Evolutionary conservation across 2,888 invertebrate species (phyloP), one percentile per base, ranked within the genome.

Genomic region (Apoda limacodes): DNA sequence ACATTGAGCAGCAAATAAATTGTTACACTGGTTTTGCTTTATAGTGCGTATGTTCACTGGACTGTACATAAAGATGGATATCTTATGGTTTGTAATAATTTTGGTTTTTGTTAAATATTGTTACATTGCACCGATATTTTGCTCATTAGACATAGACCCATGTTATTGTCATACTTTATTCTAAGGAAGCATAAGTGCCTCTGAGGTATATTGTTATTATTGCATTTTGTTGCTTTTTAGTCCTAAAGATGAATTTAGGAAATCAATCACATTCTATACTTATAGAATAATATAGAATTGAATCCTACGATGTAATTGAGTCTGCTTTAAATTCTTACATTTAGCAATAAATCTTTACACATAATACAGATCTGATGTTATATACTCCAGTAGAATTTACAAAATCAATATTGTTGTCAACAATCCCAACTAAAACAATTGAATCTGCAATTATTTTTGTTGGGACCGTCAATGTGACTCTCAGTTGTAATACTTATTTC

Each of bases 281-380:
- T 48, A 45, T 48, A 56, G 50, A 61, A 60, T 45, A 52, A 50
- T 41, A 52, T 43, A 47, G 54, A 58, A 55, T 51, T 52, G 49
- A 49, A 50, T 41, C 40, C 43, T 38, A 40, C 33, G 39, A 39
- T 34, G 41, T 47, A 43, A 37, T 49, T 51, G 43, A 48, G 50
- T 48, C 45, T 48, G 43, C 48, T 53, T 39, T 45, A 48, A 50
- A 59, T n/a, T n/a, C n/a, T n/a, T n/a, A n/a, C n/a, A n/a, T n/a
- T n/a, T n/a, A n/a, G n/a, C n/a, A n/a, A n/a, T n/a, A n/a, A n/a
- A n/a, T n/a, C n/a, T n/a, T n/a, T n/a, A n/a, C n/a, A n/a, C n/a
- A n/a, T n/a, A n/a, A 58, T 51, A 67, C 72, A 75, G 76, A 75
- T 76, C 78, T 74, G 74, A 61, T 74, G 68, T 62, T 63, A 60